Percentiles rank a stretch among this genome's conserved stretches.
Evolutionary conservation across 2,113 vertebrate species (phyloP).

Genomic region (Oostethus manadensis): DNA sequence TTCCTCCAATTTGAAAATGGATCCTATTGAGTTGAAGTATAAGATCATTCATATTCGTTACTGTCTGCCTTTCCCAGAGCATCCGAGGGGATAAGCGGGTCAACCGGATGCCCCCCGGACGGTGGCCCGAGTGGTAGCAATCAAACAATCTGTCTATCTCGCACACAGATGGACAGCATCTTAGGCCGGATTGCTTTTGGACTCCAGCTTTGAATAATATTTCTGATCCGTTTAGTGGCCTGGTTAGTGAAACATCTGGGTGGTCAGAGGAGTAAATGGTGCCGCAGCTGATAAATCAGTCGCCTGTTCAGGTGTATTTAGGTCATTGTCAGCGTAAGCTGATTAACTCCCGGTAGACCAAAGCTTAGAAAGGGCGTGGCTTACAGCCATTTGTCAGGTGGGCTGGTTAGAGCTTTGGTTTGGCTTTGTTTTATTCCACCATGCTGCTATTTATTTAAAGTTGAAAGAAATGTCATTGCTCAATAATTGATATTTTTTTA

Average conservation of each 20-base stretch:
- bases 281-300: conserved; percentile 43
- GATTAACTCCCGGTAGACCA: conserved; percentile 46
- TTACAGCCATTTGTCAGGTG: conserved; percentile 53
- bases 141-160: conserved; percentile 29
- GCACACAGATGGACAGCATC: conserved; percentile 54
- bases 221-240: conserved; percentile 44
- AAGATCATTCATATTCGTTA: conserved; percentile 10
- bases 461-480: conserved; percentile 5
- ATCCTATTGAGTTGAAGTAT: conserved; percentile 10
- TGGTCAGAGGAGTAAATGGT: conserved; percentile 40
- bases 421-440: conserved; percentile 9
- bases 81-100: conserved; percentile 51
- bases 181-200: conserved; percentile 45
- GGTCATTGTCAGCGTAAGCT: conserved; percentile 59
- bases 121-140: conserved; percentile 47
- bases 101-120: conserved; percentile 54
- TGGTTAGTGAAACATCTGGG: conserved; percentile 54
- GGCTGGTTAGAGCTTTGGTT: conserved; percentile 9
- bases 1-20: conserved; percentile 3
- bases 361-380: conserved; percentile 43
- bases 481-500: background rate
- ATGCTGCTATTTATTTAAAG: conserved; percentile 13
- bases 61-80: background rate
- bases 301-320: conserved; percentile 51
- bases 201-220: conserved; percentile 36